phyloP scores from a whole-genome alignment of 35 echinoderm and acorn worm genomes.

The Lytechinus variegatus region DNA sequence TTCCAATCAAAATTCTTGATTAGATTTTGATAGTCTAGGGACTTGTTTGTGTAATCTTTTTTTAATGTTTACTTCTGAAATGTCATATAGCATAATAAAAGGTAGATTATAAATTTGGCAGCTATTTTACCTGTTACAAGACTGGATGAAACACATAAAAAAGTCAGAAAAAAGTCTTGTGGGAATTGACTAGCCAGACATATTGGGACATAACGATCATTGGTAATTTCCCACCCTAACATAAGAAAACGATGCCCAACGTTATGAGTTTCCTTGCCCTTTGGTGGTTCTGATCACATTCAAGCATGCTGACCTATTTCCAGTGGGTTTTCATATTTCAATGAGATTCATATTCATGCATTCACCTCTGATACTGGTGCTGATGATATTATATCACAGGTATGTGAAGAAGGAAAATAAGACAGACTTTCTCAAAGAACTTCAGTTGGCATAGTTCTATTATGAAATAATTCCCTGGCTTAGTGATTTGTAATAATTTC shows the following conservation, averaged over 20 bases:
- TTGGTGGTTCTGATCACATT: neutral
- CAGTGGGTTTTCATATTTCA: neutral
- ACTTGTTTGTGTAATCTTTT: no score
- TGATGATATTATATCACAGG: neutral
- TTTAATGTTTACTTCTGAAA: neutral
- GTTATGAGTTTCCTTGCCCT: neutral
- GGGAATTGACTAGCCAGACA: neutral
- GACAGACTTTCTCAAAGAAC: neutral
- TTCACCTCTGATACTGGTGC: neutral
- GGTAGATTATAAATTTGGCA: neutral
- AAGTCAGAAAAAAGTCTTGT: neutral
- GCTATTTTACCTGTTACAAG: neutral
- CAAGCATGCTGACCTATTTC: neutral
- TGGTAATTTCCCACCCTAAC: neutral
- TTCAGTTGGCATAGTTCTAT: no score
- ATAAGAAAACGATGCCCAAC: neutral
- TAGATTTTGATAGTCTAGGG: no score
- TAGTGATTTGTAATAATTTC: no score
- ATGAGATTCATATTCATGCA: no score
- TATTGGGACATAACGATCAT: constrained; percentile 11
- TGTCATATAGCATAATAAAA: neutral
- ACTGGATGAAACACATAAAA: neutral
- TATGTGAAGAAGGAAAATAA: neutral
- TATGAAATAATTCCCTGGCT: no score
- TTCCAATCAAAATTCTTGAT: no score